Evolutionary conservation across 2,888 invertebrate genomes (phyloP).

Genomic region (Diplazon laetatorius): DNA sequence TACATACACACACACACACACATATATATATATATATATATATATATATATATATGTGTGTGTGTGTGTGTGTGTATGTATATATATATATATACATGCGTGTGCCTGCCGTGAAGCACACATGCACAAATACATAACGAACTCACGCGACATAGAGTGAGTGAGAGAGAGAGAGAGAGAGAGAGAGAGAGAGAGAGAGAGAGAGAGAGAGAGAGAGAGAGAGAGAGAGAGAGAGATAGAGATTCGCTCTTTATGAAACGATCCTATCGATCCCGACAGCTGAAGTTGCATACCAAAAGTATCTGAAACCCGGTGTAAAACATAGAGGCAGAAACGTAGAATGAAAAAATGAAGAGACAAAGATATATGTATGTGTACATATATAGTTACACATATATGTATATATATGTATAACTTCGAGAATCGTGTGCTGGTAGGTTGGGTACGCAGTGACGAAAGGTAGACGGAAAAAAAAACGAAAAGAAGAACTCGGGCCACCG

Average conservation of each 20-base stretch:
- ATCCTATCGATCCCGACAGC: constrained; percentile 27
- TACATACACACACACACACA: not conserved
- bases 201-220: constrained; percentile 2
- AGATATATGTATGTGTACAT: too few relatives aligned
- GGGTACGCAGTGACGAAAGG: constrained; percentile 11
- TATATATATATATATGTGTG: too few relatives aligned
- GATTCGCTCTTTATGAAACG: constrained; percentile 13
- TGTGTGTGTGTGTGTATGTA: too few relatives aligned
- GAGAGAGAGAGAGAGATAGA: not conserved
- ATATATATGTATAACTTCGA: too few relatives aligned
- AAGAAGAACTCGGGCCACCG: not conserved
- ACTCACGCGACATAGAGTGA: too few relatives aligned
- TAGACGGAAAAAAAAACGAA: not conserved
- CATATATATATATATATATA: too few relatives aligned
- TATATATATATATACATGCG: too few relatives aligned
- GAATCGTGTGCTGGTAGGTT: constrained; percentile 1
- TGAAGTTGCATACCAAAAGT: constrained; percentile 24
- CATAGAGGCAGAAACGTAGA: not conserved
- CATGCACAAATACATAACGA: too few relatives aligned
- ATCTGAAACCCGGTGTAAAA: constrained; percentile 17
- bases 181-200: too few relatives aligned
- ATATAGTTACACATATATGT: too few relatives aligned
- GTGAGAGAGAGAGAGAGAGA: too few relatives aligned
- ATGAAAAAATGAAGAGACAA: not conserved
- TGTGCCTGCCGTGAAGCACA: too few relatives aligned